Evolutionary conservation across 2,888 invertebrate species (phyloP).

Genomic region (Calliphora vomitoria): DNA sequence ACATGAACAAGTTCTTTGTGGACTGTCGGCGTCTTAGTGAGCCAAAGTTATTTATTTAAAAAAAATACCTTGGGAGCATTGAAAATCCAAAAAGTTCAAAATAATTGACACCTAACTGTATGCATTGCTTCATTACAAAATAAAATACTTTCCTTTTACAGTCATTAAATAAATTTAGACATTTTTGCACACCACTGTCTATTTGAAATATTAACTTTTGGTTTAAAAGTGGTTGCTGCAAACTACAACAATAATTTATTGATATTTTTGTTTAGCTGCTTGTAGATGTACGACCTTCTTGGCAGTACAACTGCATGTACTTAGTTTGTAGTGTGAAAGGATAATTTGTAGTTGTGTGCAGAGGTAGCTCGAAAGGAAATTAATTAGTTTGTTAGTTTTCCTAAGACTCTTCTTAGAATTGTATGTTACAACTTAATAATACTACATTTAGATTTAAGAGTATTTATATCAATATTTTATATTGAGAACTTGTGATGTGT

Average conservation of each 20-base stretch:
- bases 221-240: not conserved
- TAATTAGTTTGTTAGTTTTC: constrained; percentile 26
- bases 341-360: constrained; percentile 4
- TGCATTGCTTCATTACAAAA: too few species aligned
- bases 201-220: not conserved
- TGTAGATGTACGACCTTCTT: constrained; percentile 26
- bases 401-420: not conserved
- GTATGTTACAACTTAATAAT: not conserved
- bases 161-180: not conserved
- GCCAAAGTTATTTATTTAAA: too few species aligned
- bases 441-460: not conserved
- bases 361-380: not conserved
- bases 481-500: too few species aligned
- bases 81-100: too few species aligned
- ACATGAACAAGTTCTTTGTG: too few species aligned
- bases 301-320: not conserved
- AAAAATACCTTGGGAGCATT: too few species aligned
- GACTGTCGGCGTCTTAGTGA: too few species aligned
- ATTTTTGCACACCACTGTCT: not conserved
- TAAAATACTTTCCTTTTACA: too few species aligned
- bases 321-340: not conserved
- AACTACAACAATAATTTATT: constrained; percentile 36
- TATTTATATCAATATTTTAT: not conserved
- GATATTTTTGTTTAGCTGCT: constrained; percentile 11
- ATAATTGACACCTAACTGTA: too few species aligned